These are phyloP conservation scores for Chionoecetes opilio DNA, from an alignment of 1,140 invertebrate species.

Conservation along the genomic window DNA sequence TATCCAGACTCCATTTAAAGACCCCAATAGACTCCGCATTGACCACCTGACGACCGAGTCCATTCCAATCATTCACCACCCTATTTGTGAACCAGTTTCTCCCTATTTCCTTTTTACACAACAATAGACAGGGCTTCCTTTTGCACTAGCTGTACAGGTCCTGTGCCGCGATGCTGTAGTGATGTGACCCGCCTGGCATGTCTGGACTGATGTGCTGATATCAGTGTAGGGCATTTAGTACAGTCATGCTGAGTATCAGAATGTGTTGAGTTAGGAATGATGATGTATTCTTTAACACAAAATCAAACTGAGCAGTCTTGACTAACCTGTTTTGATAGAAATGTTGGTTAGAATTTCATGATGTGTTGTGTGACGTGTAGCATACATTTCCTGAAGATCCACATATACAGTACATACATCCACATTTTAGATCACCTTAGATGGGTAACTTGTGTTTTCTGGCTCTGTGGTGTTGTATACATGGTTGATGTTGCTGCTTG, in stretches of 20 bases:
- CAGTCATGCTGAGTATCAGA: background rate
- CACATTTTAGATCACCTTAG: background rate
- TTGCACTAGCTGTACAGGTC: conserved; percentile 41
- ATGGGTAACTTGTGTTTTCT: background rate
- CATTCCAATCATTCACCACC: too few species aligned
- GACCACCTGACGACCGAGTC: too few species aligned
- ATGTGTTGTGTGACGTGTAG: background rate
- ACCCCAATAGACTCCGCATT: too few species aligned
- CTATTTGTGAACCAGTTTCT: too few species aligned
- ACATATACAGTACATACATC: background rate
- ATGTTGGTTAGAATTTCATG: background rate
- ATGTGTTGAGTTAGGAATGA: background rate
- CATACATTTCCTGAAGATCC: background rate
- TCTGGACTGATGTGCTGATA: background rate
- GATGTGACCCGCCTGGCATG: background rate
- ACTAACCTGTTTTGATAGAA: background rate
- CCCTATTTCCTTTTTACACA: too few species aligned
- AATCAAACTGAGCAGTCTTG: background rate
- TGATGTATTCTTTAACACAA: background rate
- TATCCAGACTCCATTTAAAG: too few species aligned
- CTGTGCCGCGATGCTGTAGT: conserved; percentile 35
- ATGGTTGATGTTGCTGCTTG: background rate
- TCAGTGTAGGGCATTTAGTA: background rate
- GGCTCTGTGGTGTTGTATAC: background rate
- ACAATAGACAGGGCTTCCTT: conserved; percentile 63